Evolutionary conservation across 2,113 vertebrate species (phyloP).

Genomic region (Ciconia maguari): DNA sequence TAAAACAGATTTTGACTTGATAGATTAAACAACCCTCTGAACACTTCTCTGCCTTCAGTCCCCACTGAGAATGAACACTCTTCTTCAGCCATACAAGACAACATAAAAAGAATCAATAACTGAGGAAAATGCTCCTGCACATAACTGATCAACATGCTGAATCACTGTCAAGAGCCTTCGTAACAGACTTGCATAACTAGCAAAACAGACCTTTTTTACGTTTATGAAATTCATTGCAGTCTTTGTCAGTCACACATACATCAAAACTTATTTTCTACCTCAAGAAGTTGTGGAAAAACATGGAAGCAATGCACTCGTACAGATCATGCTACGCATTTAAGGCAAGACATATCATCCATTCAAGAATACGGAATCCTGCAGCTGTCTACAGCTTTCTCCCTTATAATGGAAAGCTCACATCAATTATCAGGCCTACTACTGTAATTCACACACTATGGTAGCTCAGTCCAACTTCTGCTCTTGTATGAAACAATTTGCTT

Average conservation of each 20-base stretch:
- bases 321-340: not conserved
- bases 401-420: not conserved
- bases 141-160: not conserved
- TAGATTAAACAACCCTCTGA: not conserved
- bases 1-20: not conserved
- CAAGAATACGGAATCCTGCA: not conserved
- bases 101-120: not conserved
- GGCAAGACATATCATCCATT: not conserved
- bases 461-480: not conserved
- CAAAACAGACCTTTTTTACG: not conserved
- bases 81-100: not conserved
- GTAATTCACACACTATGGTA: not conserved
- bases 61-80: not conserved
- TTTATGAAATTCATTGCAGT: not conserved
- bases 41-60: not conserved
- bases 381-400: not conserved
- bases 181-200: not conserved
- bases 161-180: not conserved
- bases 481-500: not conserved
- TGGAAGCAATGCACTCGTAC: rapidly evolving
- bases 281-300: not conserved
- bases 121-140: not conserved
- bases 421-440: not conserved
- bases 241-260: not conserved
- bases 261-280: not conserved